Evolutionary conservation across 2,888 invertebrate genomes (phyloP).

Genomic region (Drosophila mayaguana): DNA sequence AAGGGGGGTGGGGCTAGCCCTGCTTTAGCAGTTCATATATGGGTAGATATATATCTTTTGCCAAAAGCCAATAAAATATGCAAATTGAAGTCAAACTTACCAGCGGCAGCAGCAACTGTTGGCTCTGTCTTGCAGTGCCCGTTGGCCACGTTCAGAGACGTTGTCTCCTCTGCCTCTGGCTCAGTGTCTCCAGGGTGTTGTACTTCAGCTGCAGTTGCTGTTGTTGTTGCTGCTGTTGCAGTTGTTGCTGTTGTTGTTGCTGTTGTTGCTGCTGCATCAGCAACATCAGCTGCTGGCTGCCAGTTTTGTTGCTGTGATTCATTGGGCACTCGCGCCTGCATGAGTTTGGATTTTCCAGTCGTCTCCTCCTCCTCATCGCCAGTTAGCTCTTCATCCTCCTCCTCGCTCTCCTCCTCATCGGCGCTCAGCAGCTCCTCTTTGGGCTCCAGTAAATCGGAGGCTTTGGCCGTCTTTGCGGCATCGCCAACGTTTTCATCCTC

Average conservation of each 20-base stretch:
- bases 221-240: conserved; percentile 22
- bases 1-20: conserved; percentile 13
- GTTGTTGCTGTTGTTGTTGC: conserved; percentile 45
- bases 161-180: conserved; percentile 26
- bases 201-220: conserved; percentile 61
- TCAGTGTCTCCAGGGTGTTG: conserved; percentile 63
- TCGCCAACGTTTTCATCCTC: conserved; percentile 61
- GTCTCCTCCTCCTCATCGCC: conserved; percentile 42
- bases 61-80: conserved; percentile 80
- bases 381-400: conserved; percentile 42
- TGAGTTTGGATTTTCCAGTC: conserved; percentile 41
- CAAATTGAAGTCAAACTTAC: conserved; percentile 82
- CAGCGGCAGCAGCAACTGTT: conserved; percentile 46
- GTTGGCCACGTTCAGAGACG: conserved; percentile 40
- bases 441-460: conserved; percentile 72
- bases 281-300: conserved; percentile 68
- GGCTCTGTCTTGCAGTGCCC: conserved; percentile 66
- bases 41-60: conserved; percentile 68
- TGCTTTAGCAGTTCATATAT: conserved; percentile 42
- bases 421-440: conserved; percentile 81
- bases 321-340: conserved; percentile 46
- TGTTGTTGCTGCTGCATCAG: conserved; percentile 41
- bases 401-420: conserved; percentile 56
- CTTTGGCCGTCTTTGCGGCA: conserved; percentile 36
- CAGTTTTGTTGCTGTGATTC: conserved; percentile 63